Base-by-base conservation (phyloP, 2,797 vertebrate species). In the Hypotaenidia okinawae region DNA sequence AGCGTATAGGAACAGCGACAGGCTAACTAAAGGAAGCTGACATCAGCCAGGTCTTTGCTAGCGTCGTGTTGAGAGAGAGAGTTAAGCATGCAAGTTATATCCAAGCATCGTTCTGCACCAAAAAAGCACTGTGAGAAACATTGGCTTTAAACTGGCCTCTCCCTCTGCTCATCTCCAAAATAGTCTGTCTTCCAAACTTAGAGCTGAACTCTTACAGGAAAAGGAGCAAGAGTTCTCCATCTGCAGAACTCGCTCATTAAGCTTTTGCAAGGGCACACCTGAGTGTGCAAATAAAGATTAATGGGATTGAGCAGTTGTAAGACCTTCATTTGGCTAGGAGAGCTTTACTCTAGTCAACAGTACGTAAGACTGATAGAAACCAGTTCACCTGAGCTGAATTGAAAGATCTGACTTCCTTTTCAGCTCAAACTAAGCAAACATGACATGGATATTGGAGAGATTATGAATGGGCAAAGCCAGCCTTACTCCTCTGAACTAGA, bases 251-350 rank as follows among this genome's bases (percentile, higher is more conserved):
- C 76, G 22, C 91, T 63, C 82, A 63, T 79, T 45, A 86, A 94
- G 77, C 89, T 90, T 91, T 59, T 64, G 55, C 83, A 69, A 84
- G 85, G 83, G 47, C 83, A 76, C 35, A 51, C 23, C 57, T 84
- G 24, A 66, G 41, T 32, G 72, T 94, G 82, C 72, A 83, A 77
- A 94, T 63, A 69, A 63, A 86, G 69, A 59, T 79, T 94, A 94
- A 96, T 91, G 93, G 75, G 93, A 92, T 79, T 88, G 89, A 93
- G 77, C 73, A 27, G 76, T 59, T 93, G 12, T 67, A 73, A 91
- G 63, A 91, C 87, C 91, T 94, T 84, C 47, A 78, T 89, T 89
- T 89, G 84, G 59, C 81, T 87, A 82, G 81, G 74, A 85, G 70
- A 92, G 91, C 87, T 95, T 86, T 86, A n/a, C 32, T 73, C 14